Conservation (phyloP, 2,888 invertebrate genomes). For the Parnassius glacialis region DNA sequence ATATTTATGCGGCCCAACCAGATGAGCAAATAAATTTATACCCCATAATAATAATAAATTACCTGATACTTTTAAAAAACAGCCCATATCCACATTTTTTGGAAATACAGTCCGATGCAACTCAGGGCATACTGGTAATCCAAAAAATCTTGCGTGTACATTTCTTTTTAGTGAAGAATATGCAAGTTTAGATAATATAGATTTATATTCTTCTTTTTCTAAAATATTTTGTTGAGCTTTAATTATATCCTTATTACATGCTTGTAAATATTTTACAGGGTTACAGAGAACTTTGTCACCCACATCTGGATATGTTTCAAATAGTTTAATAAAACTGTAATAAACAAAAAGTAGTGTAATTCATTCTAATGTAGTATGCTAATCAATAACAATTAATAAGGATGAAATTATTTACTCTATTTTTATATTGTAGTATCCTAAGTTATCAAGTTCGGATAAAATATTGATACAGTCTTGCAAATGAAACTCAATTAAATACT, state of each 20-base stretch:
- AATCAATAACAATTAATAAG: background rate
- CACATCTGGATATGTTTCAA: slow-evolving; percentile 84
- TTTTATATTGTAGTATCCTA: slow-evolving; percentile 83
- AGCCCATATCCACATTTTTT: slow-evolving; percentile 85
- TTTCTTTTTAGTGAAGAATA: slow-evolving; percentile 79
- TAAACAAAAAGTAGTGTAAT: slow-evolving; percentile 10
- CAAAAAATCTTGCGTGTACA: slow-evolving; percentile 84
- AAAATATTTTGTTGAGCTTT: slow-evolving; percentile 82
- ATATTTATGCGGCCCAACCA: too few relatives aligned
- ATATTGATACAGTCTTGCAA: slow-evolving; percentile 82
- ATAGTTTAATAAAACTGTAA: slow-evolving; percentile 85
- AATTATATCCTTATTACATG: slow-evolving; percentile 83
- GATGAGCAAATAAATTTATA: background rate
- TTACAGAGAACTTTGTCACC: slow-evolving; percentile 84
- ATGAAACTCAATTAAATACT: slow-evolving; percentile 83
- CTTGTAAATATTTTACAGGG: slow-evolving; percentile 82
- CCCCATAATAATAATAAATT: slow-evolving; percentile 30
- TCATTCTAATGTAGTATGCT: too few relatives aligned
- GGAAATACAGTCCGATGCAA: slow-evolving; percentile 84
- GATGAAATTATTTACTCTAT: slow-evolving; percentile 83
- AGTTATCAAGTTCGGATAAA: slow-evolving; percentile 79
- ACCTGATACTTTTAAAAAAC: slow-evolving; percentile 88
- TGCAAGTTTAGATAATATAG: slow-evolving; percentile 46
- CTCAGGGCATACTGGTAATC: slow-evolving; percentile 86
- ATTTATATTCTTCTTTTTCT: slow-evolving; percentile 60